Evolutionary conservation across 35 echinoderm and acorn worm species (phyloP).

Genomic region (Heliocidaris tuberculata): DNA sequence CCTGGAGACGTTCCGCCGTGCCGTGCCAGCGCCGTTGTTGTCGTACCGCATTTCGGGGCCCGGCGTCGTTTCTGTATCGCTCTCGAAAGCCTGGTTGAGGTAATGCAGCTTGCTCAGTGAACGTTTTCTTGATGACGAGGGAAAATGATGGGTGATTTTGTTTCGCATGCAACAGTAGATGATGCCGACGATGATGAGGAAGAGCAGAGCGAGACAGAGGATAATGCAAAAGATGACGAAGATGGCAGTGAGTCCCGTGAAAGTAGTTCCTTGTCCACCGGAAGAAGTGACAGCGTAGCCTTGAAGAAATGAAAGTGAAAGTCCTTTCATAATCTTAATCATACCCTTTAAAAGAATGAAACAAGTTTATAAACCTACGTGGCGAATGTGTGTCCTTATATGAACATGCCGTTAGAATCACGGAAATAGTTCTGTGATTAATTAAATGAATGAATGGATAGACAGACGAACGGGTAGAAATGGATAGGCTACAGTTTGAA

Average conservation of each 20-base stretch:
- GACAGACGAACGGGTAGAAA: no score
- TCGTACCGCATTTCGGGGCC: background rate
- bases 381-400: no score
- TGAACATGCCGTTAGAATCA: no score
- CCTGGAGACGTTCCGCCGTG: constrained; percentile 13
- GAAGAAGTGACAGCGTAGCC: background rate
- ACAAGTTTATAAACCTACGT: no score
- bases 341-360: background rate
- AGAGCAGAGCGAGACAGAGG: background rate
- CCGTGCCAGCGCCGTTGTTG: constrained; percentile 20
- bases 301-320: background rate
- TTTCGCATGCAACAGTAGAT: constrained; percentile 27
- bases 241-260: background rate
- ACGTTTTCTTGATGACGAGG: constrained; percentile 16
- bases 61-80: background rate
- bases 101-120: constrained; percentile 15
- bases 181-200: background rate
- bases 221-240: constrained; percentile 10
- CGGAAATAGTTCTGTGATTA: no score
- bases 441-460: no score
- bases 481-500: no score
- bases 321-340: background rate
- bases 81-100: constrained; percentile 40
- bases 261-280: background rate
- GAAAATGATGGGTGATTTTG: background rate